A percentile compares a stretch with the other conserved stretches of the same genome.
Evolutionary conservation across 2,797 vertebrate genomes (phyloP).

Genomic region (Tadarida brasiliensis): DNA sequence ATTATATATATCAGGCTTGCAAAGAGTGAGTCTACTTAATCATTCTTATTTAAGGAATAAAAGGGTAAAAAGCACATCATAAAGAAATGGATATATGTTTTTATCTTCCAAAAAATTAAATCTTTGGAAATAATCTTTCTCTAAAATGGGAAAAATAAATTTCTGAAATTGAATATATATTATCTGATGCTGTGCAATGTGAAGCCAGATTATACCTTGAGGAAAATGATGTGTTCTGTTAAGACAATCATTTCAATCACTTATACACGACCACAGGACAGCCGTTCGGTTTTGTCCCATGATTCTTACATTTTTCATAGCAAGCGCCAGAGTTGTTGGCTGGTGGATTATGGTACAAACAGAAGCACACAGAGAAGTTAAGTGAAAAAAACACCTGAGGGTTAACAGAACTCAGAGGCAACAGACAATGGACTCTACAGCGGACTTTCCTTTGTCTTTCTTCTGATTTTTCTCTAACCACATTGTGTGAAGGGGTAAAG

Average conservation of each 20-base stretch:
- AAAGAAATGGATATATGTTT: background rate
- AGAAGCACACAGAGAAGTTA: background rate
- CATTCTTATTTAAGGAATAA: background rate
- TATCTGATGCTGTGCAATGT: background rate
- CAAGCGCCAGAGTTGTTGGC: background rate
- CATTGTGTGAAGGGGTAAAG: background rate
- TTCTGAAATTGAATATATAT: background rate
- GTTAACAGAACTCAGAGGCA: background rate
- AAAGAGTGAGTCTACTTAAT: background rate
- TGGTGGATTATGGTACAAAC: background rate
- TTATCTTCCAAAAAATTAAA: slow-evolving; percentile 28
- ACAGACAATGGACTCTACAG: background rate
- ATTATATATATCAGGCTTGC: background rate
- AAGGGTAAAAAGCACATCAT: background rate
- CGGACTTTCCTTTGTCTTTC: background rate
- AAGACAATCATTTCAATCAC: background rate
- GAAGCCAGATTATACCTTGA: background rate
- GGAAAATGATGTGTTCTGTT: background rate
- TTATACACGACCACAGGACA: fast-evolving
- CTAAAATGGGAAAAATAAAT: background rate
- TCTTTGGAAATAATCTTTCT: background rate
- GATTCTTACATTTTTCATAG: background rate
- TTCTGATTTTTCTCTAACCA: background rate
- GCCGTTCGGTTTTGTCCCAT: background rate
- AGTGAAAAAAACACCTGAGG: background rate